Evolutionary conservation across 2,113 vertebrate species (phyloP), one percentile per base, ranked within the genome.

Genomic region (Antigone vipio): DNA sequence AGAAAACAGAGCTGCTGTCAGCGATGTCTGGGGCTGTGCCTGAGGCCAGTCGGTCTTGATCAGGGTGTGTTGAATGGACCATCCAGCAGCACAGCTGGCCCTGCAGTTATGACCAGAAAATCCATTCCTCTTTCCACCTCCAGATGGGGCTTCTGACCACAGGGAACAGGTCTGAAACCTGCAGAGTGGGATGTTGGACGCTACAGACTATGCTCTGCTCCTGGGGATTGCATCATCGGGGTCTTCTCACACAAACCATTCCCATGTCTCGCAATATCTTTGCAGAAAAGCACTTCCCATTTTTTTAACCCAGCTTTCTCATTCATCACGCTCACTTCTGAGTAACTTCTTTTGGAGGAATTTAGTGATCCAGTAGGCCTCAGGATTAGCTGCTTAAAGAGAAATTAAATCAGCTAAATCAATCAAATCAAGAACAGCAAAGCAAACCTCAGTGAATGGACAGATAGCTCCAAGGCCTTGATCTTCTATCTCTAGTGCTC

Each of bases 141-240:
- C 94, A 94, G 95, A 47, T 93, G 97, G 93, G 81, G 96, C 91
- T 90, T 96, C 66, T 95, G 89, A 76, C 92, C 69, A 18, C 52
- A 35, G 45, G 76, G 73, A 91, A 32, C 3, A 1, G 6, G 30
- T 80, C 29, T 71, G 83, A 44, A 86, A 24, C 24, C 66, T 87
- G 73, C 88, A 29, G 27, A 29, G 29, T 15, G 44, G 45, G 59
- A 12, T 88, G 35, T 16, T 6, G 2, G 60, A 11, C 22, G 3
- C 42, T 15, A 2, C 2, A 0, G 72, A 2, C 52, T 52, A 5
- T 38, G 74, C 81, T 64, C 4, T 2, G 24, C 69, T 81, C 38
- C 40, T 38, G 29, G n/a, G 20, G 23, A 6, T 87, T 44, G 23
- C 67, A 20, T 82, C 66, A 32, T 29, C 2, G 0, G 42, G 64